Conservation (phyloP, 2,888 invertebrate species). For the Ernsta delagoae region DNA sequence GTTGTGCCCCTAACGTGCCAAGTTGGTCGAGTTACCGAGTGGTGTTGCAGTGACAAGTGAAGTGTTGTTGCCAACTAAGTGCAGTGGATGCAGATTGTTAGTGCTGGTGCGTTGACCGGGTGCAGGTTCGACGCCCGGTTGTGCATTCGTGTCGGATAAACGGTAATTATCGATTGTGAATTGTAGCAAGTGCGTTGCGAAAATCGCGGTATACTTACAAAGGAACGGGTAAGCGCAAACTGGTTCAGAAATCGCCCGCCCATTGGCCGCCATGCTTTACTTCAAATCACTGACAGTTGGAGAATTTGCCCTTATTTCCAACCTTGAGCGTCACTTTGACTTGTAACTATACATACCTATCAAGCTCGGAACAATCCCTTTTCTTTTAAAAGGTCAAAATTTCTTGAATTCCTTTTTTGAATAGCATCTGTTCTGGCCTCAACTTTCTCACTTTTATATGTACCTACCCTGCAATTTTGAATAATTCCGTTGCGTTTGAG, state of each 20-base stretch:
- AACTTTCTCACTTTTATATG: not conserved
- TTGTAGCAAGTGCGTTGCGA: constrained; percentile 39
- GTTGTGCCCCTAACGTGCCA: constrained; percentile 8
- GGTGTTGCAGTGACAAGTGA: constrained; percentile 21
- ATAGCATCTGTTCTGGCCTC: not conserved
- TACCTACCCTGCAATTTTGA: not conserved
- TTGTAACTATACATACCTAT: too few species aligned
- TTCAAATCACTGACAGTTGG: not conserved
- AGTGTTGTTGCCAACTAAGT: constrained; percentile 25
- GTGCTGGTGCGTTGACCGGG: constrained; percentile 36
- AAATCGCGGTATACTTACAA: constrained; percentile 37
- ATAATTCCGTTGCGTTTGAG: not conserved
- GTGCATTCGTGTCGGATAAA: constrained; percentile 39
- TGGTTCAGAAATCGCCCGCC: constrained; percentile 31
- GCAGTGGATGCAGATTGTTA: constrained; percentile 23
- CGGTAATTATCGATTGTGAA: constrained; percentile 41
- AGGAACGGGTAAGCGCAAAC: constrained; percentile 35
- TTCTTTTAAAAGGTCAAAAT: not conserved
- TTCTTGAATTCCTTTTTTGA: not conserved
- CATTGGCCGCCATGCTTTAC: constrained; percentile 14
- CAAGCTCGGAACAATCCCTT: too few species aligned
- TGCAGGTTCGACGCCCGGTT: constrained; percentile 38
- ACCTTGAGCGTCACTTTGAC: too few species aligned
- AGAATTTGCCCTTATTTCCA: not conserved
- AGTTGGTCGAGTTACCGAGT: too few species aligned